phyloP scores from a whole-genome alignment of 2,113 vertebrate genomes.

The Ictalurus furcatus region DNA sequence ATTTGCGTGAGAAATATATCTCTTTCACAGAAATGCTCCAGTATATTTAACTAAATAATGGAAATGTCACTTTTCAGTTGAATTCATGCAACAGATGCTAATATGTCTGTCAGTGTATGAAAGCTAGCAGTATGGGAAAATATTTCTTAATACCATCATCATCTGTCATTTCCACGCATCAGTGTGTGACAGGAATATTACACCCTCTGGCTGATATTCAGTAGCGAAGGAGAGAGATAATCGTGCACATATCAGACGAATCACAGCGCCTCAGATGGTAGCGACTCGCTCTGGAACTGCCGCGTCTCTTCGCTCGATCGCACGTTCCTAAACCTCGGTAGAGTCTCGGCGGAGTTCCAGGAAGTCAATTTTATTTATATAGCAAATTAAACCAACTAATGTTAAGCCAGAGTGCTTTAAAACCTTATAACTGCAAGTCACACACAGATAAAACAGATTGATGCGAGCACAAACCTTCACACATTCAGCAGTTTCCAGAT shows the following conservation, averaged over 20 bases:
- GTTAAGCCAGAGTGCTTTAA: background rate
- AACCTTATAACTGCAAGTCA: background rate
- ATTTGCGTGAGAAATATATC: background rate
- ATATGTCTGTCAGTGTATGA: background rate
- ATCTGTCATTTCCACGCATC: background rate
- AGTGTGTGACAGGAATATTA: constrained; percentile 14
- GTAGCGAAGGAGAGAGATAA: background rate
- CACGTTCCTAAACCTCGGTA: background rate
- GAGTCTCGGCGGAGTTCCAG: background rate
- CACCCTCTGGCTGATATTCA: constrained; percentile 13
- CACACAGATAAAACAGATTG: background rate
- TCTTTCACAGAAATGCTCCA: background rate
- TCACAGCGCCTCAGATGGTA: background rate
- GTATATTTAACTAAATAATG: background rate
- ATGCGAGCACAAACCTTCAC: background rate
- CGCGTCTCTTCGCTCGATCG: background rate
- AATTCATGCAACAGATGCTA: background rate
- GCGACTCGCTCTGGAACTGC: background rate
- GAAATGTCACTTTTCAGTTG: background rate
- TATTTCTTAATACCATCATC: background rate
- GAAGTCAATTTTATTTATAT: background rate
- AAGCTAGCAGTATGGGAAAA: background rate
- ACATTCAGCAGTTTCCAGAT: background rate
- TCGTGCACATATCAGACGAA: background rate
- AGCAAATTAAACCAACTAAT: background rate